phyloP scores from a whole-genome alignment of 2,113 vertebrate species.

The Nothocercus nigrocapillus region DNA sequence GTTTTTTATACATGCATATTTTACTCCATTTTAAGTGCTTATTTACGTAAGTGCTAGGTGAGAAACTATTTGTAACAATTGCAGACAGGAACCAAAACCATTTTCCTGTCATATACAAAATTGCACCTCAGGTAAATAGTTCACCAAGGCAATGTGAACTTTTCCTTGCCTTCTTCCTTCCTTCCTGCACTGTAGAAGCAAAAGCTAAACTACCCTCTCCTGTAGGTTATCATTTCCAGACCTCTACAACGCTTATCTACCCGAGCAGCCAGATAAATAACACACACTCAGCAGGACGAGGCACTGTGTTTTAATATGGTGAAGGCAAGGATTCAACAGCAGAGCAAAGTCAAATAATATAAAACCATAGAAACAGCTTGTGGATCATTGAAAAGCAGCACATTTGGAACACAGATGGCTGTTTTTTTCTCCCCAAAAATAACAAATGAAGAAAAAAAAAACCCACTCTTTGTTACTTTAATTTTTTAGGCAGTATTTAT shows the following conservation, averaged over 20 bases:
- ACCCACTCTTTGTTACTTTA: conserved; percentile 8
- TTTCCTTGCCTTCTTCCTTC: background rate
- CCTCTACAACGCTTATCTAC: conserved; percentile 2
- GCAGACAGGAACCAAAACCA: background rate
- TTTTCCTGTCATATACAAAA: background rate
- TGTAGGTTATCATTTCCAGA: conserved; percentile 47
- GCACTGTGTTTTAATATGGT: conserved; percentile 5
- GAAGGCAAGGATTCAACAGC: conserved; percentile 6
- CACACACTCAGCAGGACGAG: conserved; percentile 1
- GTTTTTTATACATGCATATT: background rate
- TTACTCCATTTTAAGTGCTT: background rate
- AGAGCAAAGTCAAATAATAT: conserved; percentile 50
- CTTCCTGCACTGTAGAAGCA: background rate
- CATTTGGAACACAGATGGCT: conserved; percentile 71
- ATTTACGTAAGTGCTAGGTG: background rate
- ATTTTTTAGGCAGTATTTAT: conserved; percentile 49
- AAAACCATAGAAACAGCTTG: conserved; percentile 57
- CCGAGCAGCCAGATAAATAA: conserved; percentile 21
- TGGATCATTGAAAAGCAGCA: conserved; percentile 56
- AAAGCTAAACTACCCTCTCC: conserved; percentile 34
- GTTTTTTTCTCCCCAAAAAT: conserved; percentile 38
- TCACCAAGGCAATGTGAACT: background rate
- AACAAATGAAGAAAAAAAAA: conserved; percentile 42
- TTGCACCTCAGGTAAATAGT: background rate
- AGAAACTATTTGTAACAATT: background rate